Base-by-base conservation (phyloP, 2,888 invertebrate genomes). In the Acrocyrtus sp. region DNA sequence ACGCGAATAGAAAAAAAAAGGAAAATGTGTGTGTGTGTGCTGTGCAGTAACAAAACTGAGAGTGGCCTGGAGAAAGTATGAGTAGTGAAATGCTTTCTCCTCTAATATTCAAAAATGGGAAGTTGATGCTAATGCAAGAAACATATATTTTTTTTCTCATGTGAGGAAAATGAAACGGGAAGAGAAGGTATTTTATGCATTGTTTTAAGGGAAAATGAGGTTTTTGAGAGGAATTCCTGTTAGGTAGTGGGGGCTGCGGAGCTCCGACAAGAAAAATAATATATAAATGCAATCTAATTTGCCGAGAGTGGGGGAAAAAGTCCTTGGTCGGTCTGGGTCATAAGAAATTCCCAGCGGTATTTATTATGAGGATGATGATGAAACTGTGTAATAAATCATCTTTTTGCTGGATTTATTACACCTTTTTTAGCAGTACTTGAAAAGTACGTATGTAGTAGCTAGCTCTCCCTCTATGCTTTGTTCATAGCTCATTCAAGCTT, bases 341-440 rank as follows among this genome's bases (percentile, higher is more conserved):
- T 34, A 34, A 8, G 34, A 12, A 34, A 34, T 12, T 34, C 34
- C 12, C 34, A 34, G 6, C 12, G 34, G 34, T 34, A 34, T 34
- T 34, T 34, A 34, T 34, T 34, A 34, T 29, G 27, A 27, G 8
- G 45, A 57, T 61, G 69, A 61, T 53, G 69, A 69, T 63, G 57
- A 70, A 51, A 43, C 27, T 29, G 45, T 24, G 66, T 34, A 47
- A 72, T 72, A 72, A 72, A 72, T 72, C 72, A 72, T 72, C 27
- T 68, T 65, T 54, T 34, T 39, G 60, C 34, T 29, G 51, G 65
- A 72, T 72, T 72, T 72, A 72, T 72, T 72, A 60, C 72, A 72
- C 63, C 57, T 70, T 57, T 65, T 65, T 45, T n/a, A 24, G 58
- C 43, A 45, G 24, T 5, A 6, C 10, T 10, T 50, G 47, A n/a